These are phyloP conservation scores for Hydrophis major DNA, from an alignment of 2,797 vertebrate genomes.

Conservation along the genomic window DNA sequence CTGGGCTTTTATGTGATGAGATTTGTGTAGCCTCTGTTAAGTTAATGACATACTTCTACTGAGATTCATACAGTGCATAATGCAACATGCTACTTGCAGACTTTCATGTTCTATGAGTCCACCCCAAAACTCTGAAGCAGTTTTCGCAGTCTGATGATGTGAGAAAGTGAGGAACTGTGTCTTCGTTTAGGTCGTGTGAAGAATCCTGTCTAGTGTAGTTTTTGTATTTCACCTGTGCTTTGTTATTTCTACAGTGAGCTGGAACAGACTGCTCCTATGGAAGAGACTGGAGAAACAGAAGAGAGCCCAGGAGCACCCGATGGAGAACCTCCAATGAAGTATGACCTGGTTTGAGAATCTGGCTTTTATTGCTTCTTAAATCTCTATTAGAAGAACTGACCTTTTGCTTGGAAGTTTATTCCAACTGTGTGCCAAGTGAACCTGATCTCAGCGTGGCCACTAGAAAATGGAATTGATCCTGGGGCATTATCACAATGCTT, in stretches of 20 bases:
- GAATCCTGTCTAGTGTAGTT: not conserved
- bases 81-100: not conserved
- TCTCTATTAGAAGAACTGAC: not conserved
- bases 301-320: slow-evolving; percentile 63
- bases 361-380: slow-evolving; percentile 12
- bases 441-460: not conserved
- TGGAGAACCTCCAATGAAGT: slow-evolving; percentile 75
- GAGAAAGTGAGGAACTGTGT: not conserved
- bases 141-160: not conserved
- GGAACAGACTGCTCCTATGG: slow-evolving; percentile 63
- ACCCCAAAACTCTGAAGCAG: not conserved
- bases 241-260: slow-evolving; percentile 70
- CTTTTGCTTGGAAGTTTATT: not conserved
- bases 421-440: not conserved
- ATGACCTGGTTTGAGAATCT: slow-evolving; percentile 42
- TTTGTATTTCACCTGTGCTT: not conserved
- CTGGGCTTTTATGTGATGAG: not conserved
- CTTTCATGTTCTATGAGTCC: not conserved
- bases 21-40: not conserved
- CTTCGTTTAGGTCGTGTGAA: not conserved
- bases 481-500: not conserved
- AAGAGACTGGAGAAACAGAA: slow-evolving; percentile 66
- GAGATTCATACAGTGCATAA: not conserved
- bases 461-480: not conserved
- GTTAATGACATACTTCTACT: not conserved